Conservation (phyloP, 2,888 invertebrate species). For the Parnassius smintheus region DNA sequence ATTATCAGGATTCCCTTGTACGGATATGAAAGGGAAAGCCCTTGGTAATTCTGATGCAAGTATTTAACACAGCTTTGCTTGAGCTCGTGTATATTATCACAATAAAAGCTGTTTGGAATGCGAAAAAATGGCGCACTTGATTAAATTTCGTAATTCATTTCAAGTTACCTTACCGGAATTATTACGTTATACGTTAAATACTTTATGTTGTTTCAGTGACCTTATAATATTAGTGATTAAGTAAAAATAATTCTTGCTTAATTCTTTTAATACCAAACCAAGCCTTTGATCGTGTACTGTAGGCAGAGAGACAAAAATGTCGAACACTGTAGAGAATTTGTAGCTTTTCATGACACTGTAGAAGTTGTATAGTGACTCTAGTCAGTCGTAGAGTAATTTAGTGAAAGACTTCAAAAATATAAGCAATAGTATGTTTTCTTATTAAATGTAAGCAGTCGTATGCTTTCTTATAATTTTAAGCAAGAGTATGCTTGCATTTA, state of each 20-base stretch:
- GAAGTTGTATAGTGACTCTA: too few relatives aligned
- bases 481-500: too few relatives aligned
- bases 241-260: neutral
- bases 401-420: too few relatives aligned
- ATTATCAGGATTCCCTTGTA: conserved; percentile 44
- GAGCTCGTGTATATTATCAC: conserved; percentile 24
- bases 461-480: too few relatives aligned
- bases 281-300: conserved; percentile 1
- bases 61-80: conserved; percentile 27
- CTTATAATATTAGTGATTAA: neutral
- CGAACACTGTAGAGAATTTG: too few relatives aligned
- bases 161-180: too few relatives aligned
- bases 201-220: neutral
- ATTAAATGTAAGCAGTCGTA: too few relatives aligned
- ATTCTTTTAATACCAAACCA: conserved; percentile 12
- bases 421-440: too few relatives aligned
- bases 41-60: conserved; percentile 35
- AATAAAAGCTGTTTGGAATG: conserved; percentile 7
- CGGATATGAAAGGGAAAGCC: conserved; percentile 57
- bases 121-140: conserved; percentile 6
- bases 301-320: neutral
- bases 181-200: neutral
- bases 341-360: too few relatives aligned
- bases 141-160: conserved; percentile 10
- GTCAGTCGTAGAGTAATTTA: too few relatives aligned